A percentile compares a stretch with the other conserved stretches of the same genome.
phyloP scores from a whole-genome alignment of 2,797 vertebrate species.

The Pterois miles region DNA sequence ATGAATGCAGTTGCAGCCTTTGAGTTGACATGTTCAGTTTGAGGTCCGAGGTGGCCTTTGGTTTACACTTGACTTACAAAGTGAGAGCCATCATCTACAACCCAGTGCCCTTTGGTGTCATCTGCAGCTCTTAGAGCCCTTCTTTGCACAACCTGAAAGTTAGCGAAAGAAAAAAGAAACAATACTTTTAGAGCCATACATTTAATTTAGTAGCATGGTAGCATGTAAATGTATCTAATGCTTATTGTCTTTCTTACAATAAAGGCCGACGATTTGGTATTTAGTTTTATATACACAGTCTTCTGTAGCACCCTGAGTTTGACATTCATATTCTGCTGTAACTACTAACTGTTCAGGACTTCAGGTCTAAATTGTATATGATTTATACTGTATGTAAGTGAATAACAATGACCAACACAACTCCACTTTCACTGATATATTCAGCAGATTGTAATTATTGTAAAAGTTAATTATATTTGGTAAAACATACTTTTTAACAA shows the following conservation, averaged over 20 bases:
- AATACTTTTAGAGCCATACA: background rate
- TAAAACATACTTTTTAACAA: too few relatives aligned
- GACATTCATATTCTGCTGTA: background rate
- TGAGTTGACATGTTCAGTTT: slow-evolving; percentile 18
- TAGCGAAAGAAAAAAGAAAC: slow-evolving; percentile 13
- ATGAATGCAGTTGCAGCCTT: slow-evolving; percentile 15
- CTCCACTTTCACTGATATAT: background rate
- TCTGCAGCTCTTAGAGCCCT: slow-evolving; percentile 78
- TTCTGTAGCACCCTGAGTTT: background rate
- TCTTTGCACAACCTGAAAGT: slow-evolving; percentile 79
- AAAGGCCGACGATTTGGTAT: background rate
- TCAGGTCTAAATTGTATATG: background rate
- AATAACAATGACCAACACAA: background rate
- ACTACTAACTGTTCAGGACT: background rate
- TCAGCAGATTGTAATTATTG: background rate
- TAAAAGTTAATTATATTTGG: too few relatives aligned
- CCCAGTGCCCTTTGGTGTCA: slow-evolving; percentile 78
- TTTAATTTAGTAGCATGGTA: background rate
- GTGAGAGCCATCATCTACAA: slow-evolving; percentile 86
- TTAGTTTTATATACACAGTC: background rate
- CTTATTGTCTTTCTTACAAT: background rate
- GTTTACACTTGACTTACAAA: slow-evolving; percentile 87
- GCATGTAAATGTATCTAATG: background rate
- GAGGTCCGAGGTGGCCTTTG: background rate
- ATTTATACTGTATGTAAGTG: background rate